Percentiles rank a stretch among this genome's conserved stretches.
Evolutionary conservation across 2,888 invertebrate species (phyloP).

Genomic region (Branchellion lobata): DNA sequence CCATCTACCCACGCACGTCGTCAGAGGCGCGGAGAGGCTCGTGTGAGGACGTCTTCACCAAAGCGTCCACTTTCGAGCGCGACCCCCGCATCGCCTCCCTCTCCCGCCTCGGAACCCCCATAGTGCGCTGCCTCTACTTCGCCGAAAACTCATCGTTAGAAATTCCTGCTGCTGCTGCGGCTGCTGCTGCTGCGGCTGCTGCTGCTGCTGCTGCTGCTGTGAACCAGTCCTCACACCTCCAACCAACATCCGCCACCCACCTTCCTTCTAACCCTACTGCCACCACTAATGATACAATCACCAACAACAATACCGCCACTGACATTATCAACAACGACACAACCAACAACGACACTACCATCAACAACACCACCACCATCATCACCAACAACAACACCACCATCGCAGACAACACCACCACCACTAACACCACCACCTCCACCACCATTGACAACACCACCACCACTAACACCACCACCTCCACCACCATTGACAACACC

Average conservation of each 20-base stretch:
- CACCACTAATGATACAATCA: background rate
- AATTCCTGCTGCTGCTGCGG: background rate
- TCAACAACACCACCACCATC: background rate
- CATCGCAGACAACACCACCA: background rate
- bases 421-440: background rate
- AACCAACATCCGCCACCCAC: background rate
- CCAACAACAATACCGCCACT: background rate
- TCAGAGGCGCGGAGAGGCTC: conserved; percentile 8
- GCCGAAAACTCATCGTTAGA: background rate
- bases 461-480: background rate
- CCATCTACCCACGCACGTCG: conserved; percentile 6
- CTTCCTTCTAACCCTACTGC: background rate
- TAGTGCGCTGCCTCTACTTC: conserved; percentile 36
- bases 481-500: background rate
- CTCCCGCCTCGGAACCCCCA: conserved; percentile 17
- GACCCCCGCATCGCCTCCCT: conserved; percentile 31
- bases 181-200: background rate
- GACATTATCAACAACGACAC: background rate
- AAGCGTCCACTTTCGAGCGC: conserved; percentile 25
- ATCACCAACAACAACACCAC: background rate
- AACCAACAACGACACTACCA: background rate
- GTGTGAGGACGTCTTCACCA: conserved; percentile 11
- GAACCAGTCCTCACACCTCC: background rate
- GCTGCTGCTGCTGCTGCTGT: background rate
- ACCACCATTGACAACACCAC: too few relatives aligned